These are phyloP conservation scores for Dromococcyx pavoninus DNA, from an alignment of 2,797 vertebrate genomes.

Conservation along the genomic window DNA sequence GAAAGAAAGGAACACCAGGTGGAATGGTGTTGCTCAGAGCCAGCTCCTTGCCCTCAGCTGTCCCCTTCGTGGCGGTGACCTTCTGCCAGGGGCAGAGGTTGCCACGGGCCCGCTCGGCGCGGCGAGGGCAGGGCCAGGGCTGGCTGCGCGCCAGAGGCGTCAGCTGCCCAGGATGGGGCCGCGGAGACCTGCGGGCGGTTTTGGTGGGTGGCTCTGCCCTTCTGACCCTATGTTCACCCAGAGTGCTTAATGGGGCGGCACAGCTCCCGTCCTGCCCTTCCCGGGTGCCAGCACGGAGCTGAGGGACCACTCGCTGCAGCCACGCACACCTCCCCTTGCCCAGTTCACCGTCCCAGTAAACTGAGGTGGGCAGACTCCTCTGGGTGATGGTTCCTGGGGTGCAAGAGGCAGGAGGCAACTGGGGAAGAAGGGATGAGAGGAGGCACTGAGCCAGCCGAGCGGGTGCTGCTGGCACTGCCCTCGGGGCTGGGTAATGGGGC, in stretches of 20 bases:
- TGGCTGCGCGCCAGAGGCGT: constrained; percentile 32
- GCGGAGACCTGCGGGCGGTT: not conserved
- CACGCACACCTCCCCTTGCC: not conserved
- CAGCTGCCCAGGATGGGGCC: constrained; percentile 33
- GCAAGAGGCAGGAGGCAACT: not conserved
- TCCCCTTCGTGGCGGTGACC: not conserved
- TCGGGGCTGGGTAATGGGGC: not conserved
- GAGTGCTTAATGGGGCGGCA: constrained; percentile 52
- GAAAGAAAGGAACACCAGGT: not conserved
- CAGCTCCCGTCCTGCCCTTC: not conserved
- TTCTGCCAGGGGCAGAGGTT: constrained; percentile 31
- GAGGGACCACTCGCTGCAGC: accelerated
- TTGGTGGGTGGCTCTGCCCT: constrained; percentile 23
- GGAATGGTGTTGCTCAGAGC: not conserved
- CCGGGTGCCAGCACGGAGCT: not conserved
- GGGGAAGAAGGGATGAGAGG: not conserved
- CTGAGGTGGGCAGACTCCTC: not conserved
- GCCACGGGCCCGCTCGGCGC: not conserved
- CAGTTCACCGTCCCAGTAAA: no score
- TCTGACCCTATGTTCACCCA: constrained; percentile 41
- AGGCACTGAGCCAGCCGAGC: not conserved
- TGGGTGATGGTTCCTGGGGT: accelerated
- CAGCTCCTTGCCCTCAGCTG: not conserved
- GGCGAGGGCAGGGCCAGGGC: accelerated
- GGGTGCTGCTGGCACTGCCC: not conserved